A percentile compares a stretch with the other conserved stretches of the same genome.
Conservation (phyloP, 2,113 vertebrate species). For the Australoheros scitulus region DNA sequence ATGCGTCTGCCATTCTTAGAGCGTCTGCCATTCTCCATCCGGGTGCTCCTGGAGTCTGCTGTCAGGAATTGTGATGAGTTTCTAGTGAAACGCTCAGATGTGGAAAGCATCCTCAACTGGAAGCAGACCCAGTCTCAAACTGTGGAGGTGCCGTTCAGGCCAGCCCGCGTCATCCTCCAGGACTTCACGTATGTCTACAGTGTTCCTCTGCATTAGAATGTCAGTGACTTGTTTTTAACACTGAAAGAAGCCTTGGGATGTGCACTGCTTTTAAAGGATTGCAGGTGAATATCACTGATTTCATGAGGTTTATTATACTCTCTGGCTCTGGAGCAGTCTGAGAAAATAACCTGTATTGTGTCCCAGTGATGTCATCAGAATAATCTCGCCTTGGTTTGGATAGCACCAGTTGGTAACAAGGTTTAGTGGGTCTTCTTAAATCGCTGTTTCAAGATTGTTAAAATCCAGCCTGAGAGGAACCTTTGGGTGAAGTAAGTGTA, state of each 20-base stretch:
- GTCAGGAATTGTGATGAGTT: conserved; percentile 95
- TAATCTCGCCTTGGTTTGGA: neutral
- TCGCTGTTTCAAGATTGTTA: neutral
- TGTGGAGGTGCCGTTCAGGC: conserved; percentile 95
- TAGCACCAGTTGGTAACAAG: neutral
- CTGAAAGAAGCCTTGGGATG: too few species aligned
- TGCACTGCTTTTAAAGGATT: too few species aligned
- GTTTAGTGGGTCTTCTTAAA: neutral
- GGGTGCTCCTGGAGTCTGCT: conserved; percentile 92
- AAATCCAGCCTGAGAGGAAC: too few species aligned
- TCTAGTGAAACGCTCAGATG: conserved; percentile 88
- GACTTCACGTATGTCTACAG: conserved; percentile 91
- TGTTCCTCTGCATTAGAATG: neutral
- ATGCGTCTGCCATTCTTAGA: conserved; percentile 63
- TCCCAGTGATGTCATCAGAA: neutral
- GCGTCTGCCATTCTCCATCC: conserved; percentile 90
- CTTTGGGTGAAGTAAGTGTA: too few species aligned
- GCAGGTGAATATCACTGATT: too few species aligned
- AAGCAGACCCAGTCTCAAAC: conserved; percentile 85
- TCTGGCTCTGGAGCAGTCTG: too few species aligned
- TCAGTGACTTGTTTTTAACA: neutral
- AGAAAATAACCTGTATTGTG: too few species aligned
- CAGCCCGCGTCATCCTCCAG: conserved; percentile 95
- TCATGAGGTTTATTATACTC: too few species aligned
- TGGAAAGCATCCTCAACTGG: conserved; percentile 96